These are phyloP conservation scores for Cepaea nemoralis DNA, from an alignment of 1,140 invertebrate genomes.

Conservation along the genomic window DNA sequence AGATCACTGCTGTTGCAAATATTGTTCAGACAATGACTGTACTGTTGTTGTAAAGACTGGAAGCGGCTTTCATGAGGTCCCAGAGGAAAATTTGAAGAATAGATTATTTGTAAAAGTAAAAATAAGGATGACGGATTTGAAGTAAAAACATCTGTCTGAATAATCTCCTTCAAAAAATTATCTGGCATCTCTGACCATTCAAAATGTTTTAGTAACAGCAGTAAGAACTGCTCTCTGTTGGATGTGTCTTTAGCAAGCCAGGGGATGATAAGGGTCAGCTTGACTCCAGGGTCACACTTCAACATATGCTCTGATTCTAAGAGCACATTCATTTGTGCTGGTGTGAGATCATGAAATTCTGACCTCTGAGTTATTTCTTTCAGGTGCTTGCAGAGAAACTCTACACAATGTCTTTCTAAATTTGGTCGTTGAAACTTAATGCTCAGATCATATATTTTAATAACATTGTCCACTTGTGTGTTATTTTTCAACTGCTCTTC, in stretches of 20 bases:
- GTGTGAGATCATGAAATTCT: constrained; percentile 70
- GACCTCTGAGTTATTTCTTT: constrained; percentile 73
- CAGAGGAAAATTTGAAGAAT: constrained; percentile 75
- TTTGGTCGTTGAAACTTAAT: constrained; percentile 74
- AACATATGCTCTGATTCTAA: constrained; percentile 60
- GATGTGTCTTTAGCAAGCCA: constrained; percentile 63
- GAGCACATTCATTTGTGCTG: constrained; percentile 67
- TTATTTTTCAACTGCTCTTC: constrained; percentile 78
- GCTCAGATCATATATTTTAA: constrained; percentile 75
- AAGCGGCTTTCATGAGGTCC: constrained; percentile 74
- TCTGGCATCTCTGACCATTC: constrained; percentile 63
- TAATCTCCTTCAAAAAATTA: constrained; percentile 64
- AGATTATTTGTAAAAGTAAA: constrained; percentile 76
- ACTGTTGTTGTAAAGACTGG: constrained; percentile 74
- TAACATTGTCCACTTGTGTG: constrained; percentile 77
- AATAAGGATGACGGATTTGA: constrained; percentile 71
- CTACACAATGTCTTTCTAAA: constrained; percentile 72
- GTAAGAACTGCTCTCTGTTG: constrained; percentile 59
- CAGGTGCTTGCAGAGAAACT: constrained; percentile 61
- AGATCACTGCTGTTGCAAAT: constrained; percentile 53
- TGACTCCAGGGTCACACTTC: constrained; percentile 61
- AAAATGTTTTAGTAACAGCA: constrained; percentile 58
- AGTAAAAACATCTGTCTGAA: constrained; percentile 65
- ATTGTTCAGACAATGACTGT: constrained; percentile 55
- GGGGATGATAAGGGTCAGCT: constrained; percentile 64